Base-by-base conservation (phyloP, 2,888 invertebrate species). In the Drosophila rellima region DNA sequence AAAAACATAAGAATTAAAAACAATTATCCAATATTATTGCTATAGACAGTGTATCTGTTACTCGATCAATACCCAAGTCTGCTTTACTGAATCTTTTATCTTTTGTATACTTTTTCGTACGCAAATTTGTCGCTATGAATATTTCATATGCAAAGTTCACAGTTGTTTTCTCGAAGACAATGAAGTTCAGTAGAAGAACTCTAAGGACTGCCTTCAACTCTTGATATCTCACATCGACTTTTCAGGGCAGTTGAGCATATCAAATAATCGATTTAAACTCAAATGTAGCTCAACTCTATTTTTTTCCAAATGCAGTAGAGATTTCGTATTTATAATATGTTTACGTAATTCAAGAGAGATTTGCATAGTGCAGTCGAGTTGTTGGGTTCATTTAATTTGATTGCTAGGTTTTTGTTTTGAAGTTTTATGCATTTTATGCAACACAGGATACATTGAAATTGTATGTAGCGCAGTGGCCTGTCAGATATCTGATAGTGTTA, bases 311-410 rank as follows among this genome's bases (percentile, higher is more conserved):
- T 63, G 56, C 31, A 61, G 64, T 17, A 63, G 10, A 73, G 57
- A 82, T 82, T 77, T 65, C 65, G 76, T 82, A 83, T 83, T 79
- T 77, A 85, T 80, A 44, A 80, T 70, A 88, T 82, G 74, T 77
- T 88, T 68, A 88, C 86, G 88, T 82, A 83, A 83, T 63, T 2
- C 13, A 26, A 20, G 23, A 11, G 18, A 17, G 8, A 80, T 80
- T 74, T 74, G 65, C 87, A 87, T 84, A 62, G 37, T 66, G 63
- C 65, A 64, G 63, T 64, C 52, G 47, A 68, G 54, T 51, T 56
- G n/a, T 17, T 48, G 23, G 20, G 3, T 18, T 39, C 26, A n/a
- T 29, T 37, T 39, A 7, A 6, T 39, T 44, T 15, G 6, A 20
- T 26, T 42, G 44, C n/a, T 42, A 44, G 40, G 35, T 39, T 66